Base-by-base conservation (phyloP, 2,797 vertebrate species). In the Ambastaia sidthimunki region DNA sequence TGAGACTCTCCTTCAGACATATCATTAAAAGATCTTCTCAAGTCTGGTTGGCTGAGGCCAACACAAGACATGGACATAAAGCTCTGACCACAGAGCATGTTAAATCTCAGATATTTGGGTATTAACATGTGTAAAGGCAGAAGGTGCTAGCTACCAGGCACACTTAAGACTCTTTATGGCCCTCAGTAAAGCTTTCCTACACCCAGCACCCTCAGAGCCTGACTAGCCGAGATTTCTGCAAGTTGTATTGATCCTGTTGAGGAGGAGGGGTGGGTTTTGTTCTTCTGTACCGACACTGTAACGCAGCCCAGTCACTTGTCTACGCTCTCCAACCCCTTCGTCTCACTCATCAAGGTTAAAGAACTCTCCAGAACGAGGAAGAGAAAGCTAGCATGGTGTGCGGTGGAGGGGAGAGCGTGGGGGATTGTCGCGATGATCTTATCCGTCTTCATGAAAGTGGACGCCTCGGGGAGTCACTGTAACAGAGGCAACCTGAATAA, bases 261-360 rank as follows among this genome's bases (percentile, higher is more conserved):
- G 70, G 88, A 91, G 91, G 88, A 76, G 89, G 92, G 83, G 73
- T 85, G 90, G 89, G 15, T 15, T 63, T 55, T 44, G 41, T 79
- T 62, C 70, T 79, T 74, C 70, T 66, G 59, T 80, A 78, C 72
- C 72, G 65, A 74, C 71, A 78, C 59, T 44, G 25, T 81, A 76
- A 76, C 76, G 66, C 60, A 83, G 54, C 66, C 65, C 81, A 81
- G 83, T 84, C 83, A 57, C 52, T 73, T 67, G 69, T 48, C 60
- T 72, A 74, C 80, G 78, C 81, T 85, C 84, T 80, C 87, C 74
- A 80, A 83, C 81, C 88, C 83, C 91, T 88, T 88, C 89, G 89
- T 91, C 93, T 91, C 90, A 92, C 93, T 94, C 92, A 93, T 92
- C 93, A 92, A 93, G 92, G 92, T 93, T 93, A 93, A 93, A 91